phyloP scores from a whole-genome alignment of 2,113 vertebrate genomes.

The Pseudorhombus dupliciocellatus region DNA sequence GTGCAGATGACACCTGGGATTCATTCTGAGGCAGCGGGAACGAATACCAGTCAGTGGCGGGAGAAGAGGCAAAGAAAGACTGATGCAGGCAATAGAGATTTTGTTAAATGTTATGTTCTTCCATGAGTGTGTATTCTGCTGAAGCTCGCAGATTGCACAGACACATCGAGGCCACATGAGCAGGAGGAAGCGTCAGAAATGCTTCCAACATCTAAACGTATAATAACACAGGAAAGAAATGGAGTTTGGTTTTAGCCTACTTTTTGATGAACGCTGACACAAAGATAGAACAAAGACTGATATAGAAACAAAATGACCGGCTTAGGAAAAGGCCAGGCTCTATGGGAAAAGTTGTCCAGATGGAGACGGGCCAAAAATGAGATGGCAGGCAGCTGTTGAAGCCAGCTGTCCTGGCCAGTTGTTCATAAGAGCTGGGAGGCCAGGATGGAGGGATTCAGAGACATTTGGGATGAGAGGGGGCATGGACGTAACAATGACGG shows the following conservation, averaged over 20 bases:
- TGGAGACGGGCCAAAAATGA: constrained; percentile 42
- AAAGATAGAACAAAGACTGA: constrained; percentile 27
- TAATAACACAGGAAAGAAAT: not conserved
- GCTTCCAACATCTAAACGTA: not conserved
- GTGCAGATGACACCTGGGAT: constrained; percentile 37
- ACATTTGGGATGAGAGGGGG: constrained; percentile 42
- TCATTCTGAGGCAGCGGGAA: constrained; percentile 22
- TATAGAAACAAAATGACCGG: constrained; percentile 37
- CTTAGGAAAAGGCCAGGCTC: constrained; percentile 10
- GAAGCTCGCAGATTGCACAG: not conserved
- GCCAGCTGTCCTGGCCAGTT: constrained; percentile 65
- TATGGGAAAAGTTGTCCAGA: constrained; percentile 31
- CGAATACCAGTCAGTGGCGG: constrained; percentile 8
- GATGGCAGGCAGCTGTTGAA: constrained; percentile 62
- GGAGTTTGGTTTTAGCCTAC: not conserved
- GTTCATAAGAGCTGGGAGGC: constrained; percentile 46
- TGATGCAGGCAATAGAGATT: not conserved
- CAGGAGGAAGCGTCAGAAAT: not conserved
- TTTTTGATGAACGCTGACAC: constrained; percentile 7
- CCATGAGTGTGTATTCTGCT: not conserved
- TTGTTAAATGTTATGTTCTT: not conserved
- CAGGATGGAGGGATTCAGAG: constrained; percentile 68
- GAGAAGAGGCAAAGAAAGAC: constrained; percentile 9
- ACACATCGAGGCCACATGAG: not conserved
- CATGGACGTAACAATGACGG: constrained; percentile 23